phyloP scores from a whole-genome alignment of 2,888 invertebrate species.

The Heteromurus nitidus region DNA sequence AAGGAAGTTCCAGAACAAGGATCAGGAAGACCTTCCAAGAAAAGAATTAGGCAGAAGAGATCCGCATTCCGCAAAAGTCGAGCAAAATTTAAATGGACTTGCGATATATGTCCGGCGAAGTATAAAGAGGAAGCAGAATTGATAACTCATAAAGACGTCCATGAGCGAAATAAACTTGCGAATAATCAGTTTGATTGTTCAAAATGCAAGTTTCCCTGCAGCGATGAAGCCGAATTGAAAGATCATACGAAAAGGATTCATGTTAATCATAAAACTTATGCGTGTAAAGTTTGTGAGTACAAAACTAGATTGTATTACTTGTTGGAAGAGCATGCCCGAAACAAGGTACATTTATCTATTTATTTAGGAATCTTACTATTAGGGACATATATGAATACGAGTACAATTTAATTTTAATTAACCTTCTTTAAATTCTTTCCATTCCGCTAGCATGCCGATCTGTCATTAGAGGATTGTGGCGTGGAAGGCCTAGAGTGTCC shows the following conservation, averaged over 20 bases:
- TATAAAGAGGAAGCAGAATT: neutral
- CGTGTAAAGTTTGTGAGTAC: slow-evolving; percentile 8
- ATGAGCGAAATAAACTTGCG: neutral
- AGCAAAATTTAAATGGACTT: neutral
- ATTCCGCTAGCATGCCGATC: slow-evolving; percentile 11
- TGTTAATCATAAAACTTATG: neutral
- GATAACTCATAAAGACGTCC: neutral
- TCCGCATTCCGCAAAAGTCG: neutral
- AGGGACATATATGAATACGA: neutral
- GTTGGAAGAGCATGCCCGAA: neutral
- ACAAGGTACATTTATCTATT: slow-evolving; percentile 1
- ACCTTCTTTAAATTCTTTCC: neutral
- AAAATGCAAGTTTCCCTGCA: neutral
- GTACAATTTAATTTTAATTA: neutral
- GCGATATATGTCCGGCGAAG: neutral
- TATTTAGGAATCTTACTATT: neutral
- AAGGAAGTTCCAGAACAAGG: neutral
- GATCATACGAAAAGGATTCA: neutral
- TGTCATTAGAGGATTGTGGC: neutral
- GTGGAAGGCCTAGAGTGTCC: neutral
- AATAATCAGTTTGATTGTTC: neutral
- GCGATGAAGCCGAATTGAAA: neutral
- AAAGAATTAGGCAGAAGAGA: neutral
- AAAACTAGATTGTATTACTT: neutral
- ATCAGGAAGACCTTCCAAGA: neutral